Percentiles rank a stretch among this genome's conserved stretches.
Evolutionary conservation across 2,797 vertebrate genomes (phyloP).

Genomic region (Myoxocephalus aenaeus): DNA sequence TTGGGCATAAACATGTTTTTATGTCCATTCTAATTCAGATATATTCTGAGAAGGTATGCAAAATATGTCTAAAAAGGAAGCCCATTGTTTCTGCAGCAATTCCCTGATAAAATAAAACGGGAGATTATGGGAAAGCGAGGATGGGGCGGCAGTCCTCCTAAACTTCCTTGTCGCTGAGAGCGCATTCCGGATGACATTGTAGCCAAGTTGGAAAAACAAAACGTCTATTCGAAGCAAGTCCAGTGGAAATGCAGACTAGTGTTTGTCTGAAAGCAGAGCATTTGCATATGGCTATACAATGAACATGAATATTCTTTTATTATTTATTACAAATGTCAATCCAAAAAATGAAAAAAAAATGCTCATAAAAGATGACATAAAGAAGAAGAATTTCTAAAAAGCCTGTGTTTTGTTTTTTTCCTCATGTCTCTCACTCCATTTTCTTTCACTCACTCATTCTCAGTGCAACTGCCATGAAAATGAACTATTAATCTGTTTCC

Average conservation of each 20-base stretch:
- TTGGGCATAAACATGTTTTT: constrained; percentile 47
- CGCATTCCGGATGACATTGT: constrained; percentile 59
- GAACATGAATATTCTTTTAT: constrained; percentile 42
- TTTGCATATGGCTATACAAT: constrained; percentile 67
- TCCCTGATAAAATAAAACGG: constrained; percentile 64
- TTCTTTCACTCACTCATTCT: constrained; percentile 53
- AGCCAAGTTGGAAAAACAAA: constrained; percentile 63
- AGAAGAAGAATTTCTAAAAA: constrained; percentile 27
- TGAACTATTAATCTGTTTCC: constrained; percentile 87
- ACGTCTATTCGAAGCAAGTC: constrained; percentile 47
- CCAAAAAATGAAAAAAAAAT: constrained; percentile 15
- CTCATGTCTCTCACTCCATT: constrained; percentile 27
- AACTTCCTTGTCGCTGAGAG: constrained; percentile 54
- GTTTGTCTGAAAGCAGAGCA: constrained; percentile 59
- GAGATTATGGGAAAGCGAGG: constrained; percentile 47
- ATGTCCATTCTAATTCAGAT: constrained; percentile 54
- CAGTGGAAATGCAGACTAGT: constrained; percentile 54
- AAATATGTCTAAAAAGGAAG: constrained; percentile 57
- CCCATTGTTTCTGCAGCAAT: constrained; percentile 53
- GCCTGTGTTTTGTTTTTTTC: constrained; percentile 23
- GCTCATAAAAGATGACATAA: constrained; percentile 54
- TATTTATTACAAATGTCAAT: constrained; percentile 18
- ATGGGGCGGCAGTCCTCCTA: constrained; percentile 27
- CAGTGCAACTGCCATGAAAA: constrained; percentile 82
- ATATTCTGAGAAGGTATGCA: constrained; percentile 50